phyloP scores from a whole-genome alignment of 2,888 invertebrate genomes.

The Danaus chrysippus region DNA sequence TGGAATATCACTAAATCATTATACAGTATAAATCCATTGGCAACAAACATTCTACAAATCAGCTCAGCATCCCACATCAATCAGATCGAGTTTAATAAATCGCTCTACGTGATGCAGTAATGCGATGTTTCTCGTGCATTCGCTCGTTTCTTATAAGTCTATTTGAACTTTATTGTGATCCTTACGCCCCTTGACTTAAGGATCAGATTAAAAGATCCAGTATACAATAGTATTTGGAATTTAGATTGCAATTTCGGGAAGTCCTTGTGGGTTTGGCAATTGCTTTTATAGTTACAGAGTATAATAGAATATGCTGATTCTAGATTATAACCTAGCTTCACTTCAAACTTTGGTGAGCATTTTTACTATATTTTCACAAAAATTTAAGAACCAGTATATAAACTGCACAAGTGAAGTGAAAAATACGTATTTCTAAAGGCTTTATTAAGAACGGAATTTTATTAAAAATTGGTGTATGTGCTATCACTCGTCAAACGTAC shows the following conservation, averaged over 20 bases:
- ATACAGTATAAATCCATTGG: conserved; percentile 1
- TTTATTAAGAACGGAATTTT: too few relatives aligned
- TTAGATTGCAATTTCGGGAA: conserved; percentile 14
- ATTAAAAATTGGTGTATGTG: too few relatives aligned
- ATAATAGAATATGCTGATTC: conserved; percentile 10
- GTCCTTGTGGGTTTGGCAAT: conserved; percentile 11
- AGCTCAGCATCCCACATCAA: not conserved
- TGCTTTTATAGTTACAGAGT: conserved; percentile 11
- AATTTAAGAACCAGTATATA: too few relatives aligned
- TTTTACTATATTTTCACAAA: not conserved
- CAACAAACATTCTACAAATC: not conserved
- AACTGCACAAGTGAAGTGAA: too few relatives aligned
- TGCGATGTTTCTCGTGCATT: conserved; percentile 6
- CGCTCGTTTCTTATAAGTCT: not conserved
- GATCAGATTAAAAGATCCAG: not conserved
- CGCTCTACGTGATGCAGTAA: conserved; percentile 4
- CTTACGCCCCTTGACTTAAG: not conserved
- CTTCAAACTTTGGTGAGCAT: not conserved
- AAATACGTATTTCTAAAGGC: too few relatives aligned
- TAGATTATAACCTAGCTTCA: not conserved
- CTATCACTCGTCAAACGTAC: too few relatives aligned
- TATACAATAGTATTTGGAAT: not conserved
- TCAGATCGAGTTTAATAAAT: conserved; percentile 2
- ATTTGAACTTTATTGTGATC: not conserved
- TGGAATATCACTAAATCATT: not conserved